phyloP scores from a whole-genome alignment of 2,888 invertebrate genomes.

The Ophioninae sp. region DNA sequence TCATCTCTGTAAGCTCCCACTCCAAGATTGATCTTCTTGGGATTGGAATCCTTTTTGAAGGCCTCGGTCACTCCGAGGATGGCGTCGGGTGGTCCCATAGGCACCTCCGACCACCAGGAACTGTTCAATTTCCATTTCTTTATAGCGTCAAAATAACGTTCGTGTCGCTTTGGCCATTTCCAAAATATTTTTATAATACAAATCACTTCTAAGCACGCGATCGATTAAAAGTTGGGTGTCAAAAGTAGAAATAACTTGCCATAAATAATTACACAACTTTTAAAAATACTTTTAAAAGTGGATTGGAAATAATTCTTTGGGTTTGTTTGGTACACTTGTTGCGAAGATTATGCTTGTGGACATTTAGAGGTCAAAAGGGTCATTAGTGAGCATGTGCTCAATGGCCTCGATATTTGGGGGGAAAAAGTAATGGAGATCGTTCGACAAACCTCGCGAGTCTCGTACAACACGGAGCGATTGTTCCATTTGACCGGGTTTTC shows the following conservation, averaged over 20 bases:
- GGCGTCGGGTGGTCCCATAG: constrained; percentile 98
- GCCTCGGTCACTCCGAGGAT: constrained; percentile 99
- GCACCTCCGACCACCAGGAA: constrained; percentile 93
- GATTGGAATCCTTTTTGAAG: constrained; percentile 93
- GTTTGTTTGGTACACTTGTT: neutral
- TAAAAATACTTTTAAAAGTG: neutral
- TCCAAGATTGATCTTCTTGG: constrained; percentile 98
- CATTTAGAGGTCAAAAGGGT: constrained; percentile 45
- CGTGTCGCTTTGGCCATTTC: too few relatives aligned
- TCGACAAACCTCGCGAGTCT: constrained; percentile 68
- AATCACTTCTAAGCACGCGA: too few relatives aligned
- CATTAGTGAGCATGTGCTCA: constrained; percentile 47
- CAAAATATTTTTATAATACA: too few relatives aligned
- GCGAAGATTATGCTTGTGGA: neutral
- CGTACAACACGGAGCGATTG: constrained; percentile 48
- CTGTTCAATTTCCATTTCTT: constrained; percentile 79
- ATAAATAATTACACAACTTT: too few relatives aligned
- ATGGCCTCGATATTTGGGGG: neutral
- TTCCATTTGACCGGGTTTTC: constrained; percentile 64
- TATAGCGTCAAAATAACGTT: too few relatives aligned
- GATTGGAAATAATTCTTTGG: neutral
- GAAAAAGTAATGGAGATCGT: neutral
- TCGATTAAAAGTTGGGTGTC: too few relatives aligned
- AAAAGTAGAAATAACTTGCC: too few relatives aligned
- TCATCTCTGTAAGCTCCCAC: constrained; percentile 99